phyloP scores from a whole-genome alignment of 1,140 invertebrate genomes.

The Drosophila leontia region DNA sequence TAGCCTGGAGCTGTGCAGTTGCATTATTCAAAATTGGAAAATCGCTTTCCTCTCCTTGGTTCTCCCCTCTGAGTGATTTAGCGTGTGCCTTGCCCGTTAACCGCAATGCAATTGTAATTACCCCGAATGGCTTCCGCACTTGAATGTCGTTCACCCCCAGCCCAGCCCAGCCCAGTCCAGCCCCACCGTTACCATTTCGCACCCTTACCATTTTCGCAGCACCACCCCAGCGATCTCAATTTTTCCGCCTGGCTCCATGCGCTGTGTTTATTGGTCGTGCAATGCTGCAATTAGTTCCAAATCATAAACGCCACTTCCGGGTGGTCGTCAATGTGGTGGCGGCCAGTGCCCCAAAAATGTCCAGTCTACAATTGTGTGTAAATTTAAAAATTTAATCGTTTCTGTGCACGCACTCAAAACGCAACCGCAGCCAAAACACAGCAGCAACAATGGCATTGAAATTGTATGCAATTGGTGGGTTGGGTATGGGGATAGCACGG shows the following conservation, averaged over 20 bases:
- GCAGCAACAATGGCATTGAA: conserved; percentile 53
- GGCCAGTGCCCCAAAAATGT: conserved; percentile 6
- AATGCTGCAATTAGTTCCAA: conserved; percentile 78
- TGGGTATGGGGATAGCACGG: not conserved
- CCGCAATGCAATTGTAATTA: conserved; percentile 83
- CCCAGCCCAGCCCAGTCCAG: not conserved
- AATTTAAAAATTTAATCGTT: conserved; percentile 81
- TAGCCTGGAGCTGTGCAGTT: conserved; percentile 39
- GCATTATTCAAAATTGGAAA: conserved; percentile 74
- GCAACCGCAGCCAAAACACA: conserved; percentile 50
- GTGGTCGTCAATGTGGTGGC: conserved; percentile 47
- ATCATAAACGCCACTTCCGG: conserved; percentile 78
- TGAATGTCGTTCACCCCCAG: conserved; percentile 8
- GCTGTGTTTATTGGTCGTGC: conserved; percentile 65
- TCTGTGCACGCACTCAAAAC: conserved; percentile 61
- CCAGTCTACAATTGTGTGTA: conserved; percentile 69
- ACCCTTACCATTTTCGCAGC: too few species aligned
- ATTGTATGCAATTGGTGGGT: conserved; percentile 34
- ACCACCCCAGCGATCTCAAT: conserved; percentile 7
- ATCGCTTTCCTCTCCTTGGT: conserved; percentile 7
- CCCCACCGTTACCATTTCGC: too few species aligned
- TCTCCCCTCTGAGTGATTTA: conserved; percentile 63
- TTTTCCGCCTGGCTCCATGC: conserved; percentile 29
- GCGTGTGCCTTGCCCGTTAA: conserved; percentile 75
- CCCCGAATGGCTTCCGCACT: conserved; percentile 72